Evolutionary conservation across 1,140 invertebrate species (phyloP).

Genomic region (Danaus melanippus): DNA sequence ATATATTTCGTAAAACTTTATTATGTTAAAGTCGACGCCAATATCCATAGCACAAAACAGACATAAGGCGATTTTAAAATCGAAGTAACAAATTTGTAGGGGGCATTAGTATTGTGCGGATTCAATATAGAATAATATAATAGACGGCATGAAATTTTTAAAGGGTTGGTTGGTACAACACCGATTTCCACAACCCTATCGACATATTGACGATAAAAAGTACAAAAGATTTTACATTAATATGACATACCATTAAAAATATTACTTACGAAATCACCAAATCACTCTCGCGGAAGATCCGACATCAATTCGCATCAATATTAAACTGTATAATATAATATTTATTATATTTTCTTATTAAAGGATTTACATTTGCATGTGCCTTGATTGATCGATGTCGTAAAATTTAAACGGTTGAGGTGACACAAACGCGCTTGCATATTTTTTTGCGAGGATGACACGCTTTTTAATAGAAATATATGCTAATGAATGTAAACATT

Average conservation of each 20-base stretch:
- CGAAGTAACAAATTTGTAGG: constrained; percentile 39
- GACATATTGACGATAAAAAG: constrained; percentile 56
- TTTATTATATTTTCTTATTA: constrained; percentile 58
- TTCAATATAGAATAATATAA: constrained; percentile 62
- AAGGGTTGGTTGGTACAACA: constrained; percentile 60
- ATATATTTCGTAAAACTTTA: constrained; percentile 5
- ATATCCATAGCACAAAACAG: constrained; percentile 29
- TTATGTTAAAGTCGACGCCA: constrained; percentile 17
- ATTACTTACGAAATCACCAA: too few species aligned
- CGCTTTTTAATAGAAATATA: constrained; percentile 57
- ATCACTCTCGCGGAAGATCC: constrained; percentile 47
- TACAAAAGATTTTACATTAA: constrained; percentile 48
- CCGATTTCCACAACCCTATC: constrained; percentile 48
- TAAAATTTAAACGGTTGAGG: constrained; percentile 41
- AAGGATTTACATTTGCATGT: constrained; percentile 47
- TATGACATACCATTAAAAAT: background rate
- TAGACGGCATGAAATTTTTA: constrained; percentile 55
- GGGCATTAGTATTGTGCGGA: constrained; percentile 46
- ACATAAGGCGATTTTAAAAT: constrained; percentile 36
- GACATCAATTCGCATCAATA: constrained; percentile 31
- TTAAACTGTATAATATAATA: constrained; percentile 35
- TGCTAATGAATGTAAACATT: constrained; percentile 66
- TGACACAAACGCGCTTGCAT: constrained; percentile 23
- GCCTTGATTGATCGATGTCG: constrained; percentile 56
- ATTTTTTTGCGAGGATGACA: constrained; percentile 44